Base-by-base conservation (phyloP, 2,888 invertebrate species). In the Apocheima hispidaria region DNA sequence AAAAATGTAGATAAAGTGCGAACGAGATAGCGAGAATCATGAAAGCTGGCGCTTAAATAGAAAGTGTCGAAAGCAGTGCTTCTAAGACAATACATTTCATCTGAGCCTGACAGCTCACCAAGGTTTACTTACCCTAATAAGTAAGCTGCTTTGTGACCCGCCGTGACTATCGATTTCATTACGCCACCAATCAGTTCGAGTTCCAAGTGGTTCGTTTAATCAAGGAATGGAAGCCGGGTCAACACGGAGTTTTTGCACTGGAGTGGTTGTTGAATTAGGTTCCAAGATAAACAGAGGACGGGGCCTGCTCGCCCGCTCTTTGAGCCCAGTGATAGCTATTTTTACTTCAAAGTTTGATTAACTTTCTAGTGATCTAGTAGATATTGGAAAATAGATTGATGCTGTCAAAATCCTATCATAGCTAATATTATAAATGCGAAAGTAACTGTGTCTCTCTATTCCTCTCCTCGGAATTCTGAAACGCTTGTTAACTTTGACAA, bases 191-290 rank as follows among this genome's bases (percentile, higher is more conserved):
- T 61, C 56, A 56, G 61, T 56, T 10, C 44, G 44, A 46, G 46
- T 23, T 55, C 51, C 58, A 40, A 77, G 72, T 65, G 71, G 73
- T 71, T 72, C 63, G 63, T 63, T 77, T 82, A 82, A 82, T 82
- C 80, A 80, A 82, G 78, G 73, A 68, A 60, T 55, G 50, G 69
- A 52, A 61, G 40, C 58, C 65, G 65, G 65, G 65, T 73, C 52
- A 60, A 66, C 60, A 63, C 68, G 63, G 74, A 78, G 81, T 81
- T 82, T 74, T 74, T 78, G 79, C 69, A 71, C 77, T 77, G 77
- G 77, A 82, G 77, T 77, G 76, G 71, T 72, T 74, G 75, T 71
- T 80, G 83, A 81, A 86, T 86, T 80, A 83, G 77, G 72, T 74
- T 70, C 75, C 72, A 70, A 75, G 75, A 73, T 74, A 75, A 82